Evolutionary conservation across 2,797 vertebrate species (phyloP), one percentile per base, ranked within the genome.

Genomic region (Falco naumanni): DNA sequence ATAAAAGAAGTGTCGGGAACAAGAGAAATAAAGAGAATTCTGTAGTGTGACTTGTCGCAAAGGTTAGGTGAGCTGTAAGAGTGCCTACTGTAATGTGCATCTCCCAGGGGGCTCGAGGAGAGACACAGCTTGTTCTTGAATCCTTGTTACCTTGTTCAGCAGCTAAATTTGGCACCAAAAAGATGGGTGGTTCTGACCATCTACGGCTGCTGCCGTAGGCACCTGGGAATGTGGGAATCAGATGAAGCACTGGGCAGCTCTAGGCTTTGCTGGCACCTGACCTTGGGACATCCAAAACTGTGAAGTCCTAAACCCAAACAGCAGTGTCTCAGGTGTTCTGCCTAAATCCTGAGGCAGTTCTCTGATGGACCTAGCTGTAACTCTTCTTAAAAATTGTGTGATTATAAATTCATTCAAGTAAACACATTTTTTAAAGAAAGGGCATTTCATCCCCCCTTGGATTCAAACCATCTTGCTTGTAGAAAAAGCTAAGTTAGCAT

Each of bases 201-300:
- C 12, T 6, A 3, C 8, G 12, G 6, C 64, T 53, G 21, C 26
- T 79, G 29, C 10, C 47, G 14, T n/a, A 79, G 24, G 10, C 51
- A 53, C 17, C 8, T 51, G 34, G 39, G 43, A 94, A 39, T 19
- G 8, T 16, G 13, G 28, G 16, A 70, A n/a, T 51, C 11, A 33
- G 51, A 51, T 0, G 1, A 34, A 6, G 7, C 0, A 0, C 6
- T 11, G 5, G 60, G 41, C 39, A 91, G 29, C 17, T 70, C 26
- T 41, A 81, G n/a, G 16, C 26, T 76, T 75, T 10, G 2, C 10
- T 75, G 22, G 8, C 16, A 33, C 10, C 22, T 68, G 25, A 37
- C 10, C 11, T 29, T 80, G 51, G n/a, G 25, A 51, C 2, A 3
- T 31, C 65, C 29, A 48, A 25, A 79, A 11, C 17, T 45, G 51